Base-by-base conservation (phyloP, 2,888 invertebrate genomes). In the Drosophila emarginata region DNA sequence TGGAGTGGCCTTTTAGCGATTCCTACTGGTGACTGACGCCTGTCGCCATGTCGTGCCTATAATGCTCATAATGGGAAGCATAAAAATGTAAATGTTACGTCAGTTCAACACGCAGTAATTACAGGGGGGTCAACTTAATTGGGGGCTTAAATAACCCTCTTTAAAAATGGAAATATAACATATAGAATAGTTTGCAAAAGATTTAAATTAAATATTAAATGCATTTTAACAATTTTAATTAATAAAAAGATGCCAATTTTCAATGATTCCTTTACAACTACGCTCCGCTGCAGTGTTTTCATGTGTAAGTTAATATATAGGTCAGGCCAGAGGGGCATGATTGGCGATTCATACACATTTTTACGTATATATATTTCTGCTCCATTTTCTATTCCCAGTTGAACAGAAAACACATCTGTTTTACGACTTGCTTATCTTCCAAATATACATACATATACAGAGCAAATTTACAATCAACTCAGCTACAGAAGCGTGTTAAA, bases 401-500 rank as follows among this genome's bases (percentile, higher is more conserved):
- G 12, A 45, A 14, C 5, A 14, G 39, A 14, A 14, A 32, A 32
- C 1, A 32, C 32, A 32, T 32, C 32, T 39, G 39, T 39, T 39
- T 14, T 21, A 21, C 45, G 18, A 18, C 5, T 45, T 18, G 18
- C 21, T 45, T 21, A 45, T 45, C 18, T 45, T 21, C 3, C 0
- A 26, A 26, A 4, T 26, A 26, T 9, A 6, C 40, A 6, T 28
- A n/a, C 4, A 40, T 45, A 45, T 18, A 18, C 18, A 45, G 6
- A 11, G 18, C 45, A 45, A 9, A 45, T 45, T 45, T 4, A 21
- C 45, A 45, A 12, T 12, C 18, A 45, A 12, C 11, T 15, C 18
- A 18, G 15, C 15, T 3, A 18, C 2, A 45, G 4, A 21, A 11
- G 21, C 5, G 11, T 66, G 77, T 61, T 77, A 79, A 77, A 79